phyloP scores from a whole-genome alignment of 1,140 invertebrate genomes.

The Sipha flava region DNA sequence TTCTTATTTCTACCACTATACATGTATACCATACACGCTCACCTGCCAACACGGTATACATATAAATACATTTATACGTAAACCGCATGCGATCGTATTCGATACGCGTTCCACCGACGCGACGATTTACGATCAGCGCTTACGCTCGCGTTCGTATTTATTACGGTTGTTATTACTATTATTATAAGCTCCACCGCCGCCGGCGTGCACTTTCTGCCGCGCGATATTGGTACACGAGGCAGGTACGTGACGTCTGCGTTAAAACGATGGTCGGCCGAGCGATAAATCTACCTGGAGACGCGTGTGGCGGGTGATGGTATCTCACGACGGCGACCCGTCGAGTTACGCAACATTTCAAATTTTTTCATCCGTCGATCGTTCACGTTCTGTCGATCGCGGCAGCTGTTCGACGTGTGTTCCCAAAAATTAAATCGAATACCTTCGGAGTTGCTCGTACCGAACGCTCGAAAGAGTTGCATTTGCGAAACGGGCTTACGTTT shows the following conservation, averaged over 20 bases:
- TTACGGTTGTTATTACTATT: not conserved
- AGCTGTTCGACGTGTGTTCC: too few species aligned
- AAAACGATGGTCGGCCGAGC: not conserved
- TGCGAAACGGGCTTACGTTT: too few species aligned
- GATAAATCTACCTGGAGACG: not conserved
- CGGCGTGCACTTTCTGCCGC: not conserved
- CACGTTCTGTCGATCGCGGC: too few species aligned
- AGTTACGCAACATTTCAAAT: too few species aligned
- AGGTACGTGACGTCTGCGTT: not conserved
- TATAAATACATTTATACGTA: not conserved
- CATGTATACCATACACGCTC: not conserved
- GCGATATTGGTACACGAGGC: not conserved
- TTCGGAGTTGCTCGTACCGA: too few species aligned
- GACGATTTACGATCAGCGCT: constrained; percentile 7
- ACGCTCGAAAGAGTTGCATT: too few species aligned
- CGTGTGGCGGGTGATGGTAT: too few species aligned
- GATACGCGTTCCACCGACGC: not conserved
- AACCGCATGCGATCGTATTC: not conserved
- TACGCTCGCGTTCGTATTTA: not conserved
- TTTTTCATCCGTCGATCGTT: too few species aligned
- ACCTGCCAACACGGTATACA: not conserved
- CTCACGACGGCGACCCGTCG: too few species aligned
- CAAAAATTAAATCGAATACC: too few species aligned
- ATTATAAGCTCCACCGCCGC: not conserved
- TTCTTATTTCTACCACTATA: not conserved